Evolutionary conservation across 2,797 vertebrate species (phyloP), one percentile per base, ranked within the genome.

Genomic region (Rhadinocentrus ornatus): DNA sequence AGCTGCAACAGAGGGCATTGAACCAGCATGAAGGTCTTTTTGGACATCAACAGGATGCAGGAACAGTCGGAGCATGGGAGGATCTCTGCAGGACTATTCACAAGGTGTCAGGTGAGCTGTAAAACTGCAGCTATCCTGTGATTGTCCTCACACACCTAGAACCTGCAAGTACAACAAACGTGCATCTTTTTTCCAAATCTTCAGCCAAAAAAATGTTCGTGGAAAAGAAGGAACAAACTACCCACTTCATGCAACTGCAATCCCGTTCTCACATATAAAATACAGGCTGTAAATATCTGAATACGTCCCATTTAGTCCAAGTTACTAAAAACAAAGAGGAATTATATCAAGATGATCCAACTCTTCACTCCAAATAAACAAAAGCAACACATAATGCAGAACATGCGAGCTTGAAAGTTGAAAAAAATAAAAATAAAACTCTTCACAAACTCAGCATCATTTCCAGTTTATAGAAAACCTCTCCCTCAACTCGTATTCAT

Each of bases 71-170:
- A 24, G 15, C 39, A 41, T 18, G 39, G 3, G 18, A 48, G 6
- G 16, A 13, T 9, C 26, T 1, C 69, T 63, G 48, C 10, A 41
- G 29, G 41, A 67, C 26, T 16, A 31, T 48, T 62, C 15, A 41
- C 3, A 13, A 0, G 8, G 62, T 5, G 39, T 61, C 58, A 75
- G 62, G 27, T 68, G 71, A 80, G 77, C 75, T 9, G 62, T 69
- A 69, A 83, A 82, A 71, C 6, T 12, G 20, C 16, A 7, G 39
- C 34, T 34, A 78, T 86, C 81, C 81, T 85, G 82, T 5, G 3
- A 83, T 84, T 87, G 86, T 85, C 24, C 61, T 6, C 71, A 31
- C 66, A 80, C 63, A 34, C 32, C 22, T 66, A 57, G 48, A 50
- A 65, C 31, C 31, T 31, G 29, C 41, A 29, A 24, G 62, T 11